Conservation (phyloP, 2,797 vertebrate genomes). For the Tapirus indicus region DNA sequence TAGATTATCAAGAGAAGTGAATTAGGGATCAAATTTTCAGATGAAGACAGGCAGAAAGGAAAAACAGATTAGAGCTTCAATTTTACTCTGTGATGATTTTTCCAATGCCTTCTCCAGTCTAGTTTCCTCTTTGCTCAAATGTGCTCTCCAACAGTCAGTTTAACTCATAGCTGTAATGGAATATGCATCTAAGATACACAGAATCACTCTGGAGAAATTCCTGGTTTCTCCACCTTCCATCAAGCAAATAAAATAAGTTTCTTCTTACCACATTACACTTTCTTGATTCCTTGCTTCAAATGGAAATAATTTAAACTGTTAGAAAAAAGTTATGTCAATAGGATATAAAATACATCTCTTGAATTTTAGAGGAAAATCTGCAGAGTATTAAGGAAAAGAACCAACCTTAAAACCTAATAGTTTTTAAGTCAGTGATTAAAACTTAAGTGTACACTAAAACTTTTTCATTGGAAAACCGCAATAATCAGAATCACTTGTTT, state of each 20-base stretch:
- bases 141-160: slow-evolving; percentile 6
- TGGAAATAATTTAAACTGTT: neutral
- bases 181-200: neutral
- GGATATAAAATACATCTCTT: neutral
- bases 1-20: slow-evolving; percentile 59
- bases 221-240: neutral
- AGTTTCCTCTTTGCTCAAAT: neutral
- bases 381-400: neutral
- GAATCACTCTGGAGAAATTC: neutral
- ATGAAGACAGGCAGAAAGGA: slow-evolving; percentile 38
- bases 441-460: neutral
- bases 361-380: neutral
- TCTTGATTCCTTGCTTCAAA: neutral
- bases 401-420: neutral
- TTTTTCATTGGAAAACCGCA: neutral
- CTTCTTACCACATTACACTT: neutral
- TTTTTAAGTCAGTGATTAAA: neutral
- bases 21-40: slow-evolving; percentile 48
- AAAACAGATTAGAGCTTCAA: neutral
- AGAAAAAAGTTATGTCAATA: neutral
- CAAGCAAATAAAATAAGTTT: neutral
- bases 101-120: slow-evolving; percentile 24
- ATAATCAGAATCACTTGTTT: neutral
- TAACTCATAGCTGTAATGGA: neutral
- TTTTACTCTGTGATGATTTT: slow-evolving; percentile 63